A percentile compares a stretch with the other conserved stretches of the same genome.
Conservation (phyloP, 2,888 invertebrate genomes). For the Drosophila aldrichi region DNA sequence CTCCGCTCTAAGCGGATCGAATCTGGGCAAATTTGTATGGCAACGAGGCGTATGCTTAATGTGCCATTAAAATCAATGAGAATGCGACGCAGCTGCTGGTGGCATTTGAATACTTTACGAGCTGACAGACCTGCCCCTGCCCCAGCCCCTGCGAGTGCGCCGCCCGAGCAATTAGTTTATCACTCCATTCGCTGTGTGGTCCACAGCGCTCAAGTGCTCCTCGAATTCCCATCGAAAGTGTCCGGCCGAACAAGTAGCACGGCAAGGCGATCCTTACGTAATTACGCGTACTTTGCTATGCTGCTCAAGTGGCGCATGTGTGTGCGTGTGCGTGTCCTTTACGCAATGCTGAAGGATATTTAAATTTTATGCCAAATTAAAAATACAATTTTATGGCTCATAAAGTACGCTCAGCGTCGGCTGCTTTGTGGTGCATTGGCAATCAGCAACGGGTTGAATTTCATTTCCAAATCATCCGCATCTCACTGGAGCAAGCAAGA, state of each 20-base stretch:
- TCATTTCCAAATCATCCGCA: conserved; percentile 32
- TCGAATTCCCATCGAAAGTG: conserved; percentile 18
- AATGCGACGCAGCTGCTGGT: conserved; percentile 45
- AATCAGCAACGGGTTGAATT: conserved; percentile 63
- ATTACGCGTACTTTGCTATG: conserved; percentile 68
- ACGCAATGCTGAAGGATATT: conserved; percentile 59
- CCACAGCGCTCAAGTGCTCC: conserved; percentile 61
- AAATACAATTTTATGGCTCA: conserved; percentile 73
- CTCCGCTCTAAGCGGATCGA: conserved; percentile 23
- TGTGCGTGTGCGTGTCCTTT: conserved; percentile 48
- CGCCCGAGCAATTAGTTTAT: conserved; percentile 70
- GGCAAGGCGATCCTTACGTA: conserved; percentile 48
- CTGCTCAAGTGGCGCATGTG: conserved; percentile 54
- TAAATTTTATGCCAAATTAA: conserved; percentile 77
- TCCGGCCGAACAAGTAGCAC: conserved; percentile 57
- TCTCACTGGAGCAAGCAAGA: neutral
- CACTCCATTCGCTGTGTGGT: conserved; percentile 72
- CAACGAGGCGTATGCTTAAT: conserved; percentile 79
- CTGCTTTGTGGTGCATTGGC: conserved; percentile 30
- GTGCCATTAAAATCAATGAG: conserved; percentile 76
- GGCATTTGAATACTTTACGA: conserved; percentile 64
- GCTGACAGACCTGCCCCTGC: conserved; percentile 42
- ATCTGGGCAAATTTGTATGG: conserved; percentile 52
- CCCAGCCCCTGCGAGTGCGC: conserved; percentile 35
- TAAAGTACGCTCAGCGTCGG: conserved; percentile 42